A percentile compares a stretch with the other conserved stretches of the same genome.
These are phyloP conservation scores for Lathronympha strigana DNA, from an alignment of 2,888 invertebrate genomes.

Conservation along the genomic window DNA sequence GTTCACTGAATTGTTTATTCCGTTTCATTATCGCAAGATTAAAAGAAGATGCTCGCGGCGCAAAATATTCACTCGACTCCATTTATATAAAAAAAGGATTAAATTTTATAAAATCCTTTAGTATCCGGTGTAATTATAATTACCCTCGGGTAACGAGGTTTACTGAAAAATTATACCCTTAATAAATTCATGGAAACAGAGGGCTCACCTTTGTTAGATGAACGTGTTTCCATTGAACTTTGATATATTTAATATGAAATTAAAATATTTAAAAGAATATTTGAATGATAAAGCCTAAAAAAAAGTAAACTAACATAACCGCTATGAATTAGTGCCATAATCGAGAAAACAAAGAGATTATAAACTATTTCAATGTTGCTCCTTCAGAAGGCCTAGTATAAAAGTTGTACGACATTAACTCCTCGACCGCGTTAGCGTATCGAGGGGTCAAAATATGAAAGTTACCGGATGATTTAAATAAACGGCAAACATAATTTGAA, in stretches of 20 bases:
- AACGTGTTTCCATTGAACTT: conserved; percentile 17
- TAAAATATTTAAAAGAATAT: too few relatives aligned
- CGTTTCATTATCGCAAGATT: conserved; percentile 21
- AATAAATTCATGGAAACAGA: conserved; percentile 49
- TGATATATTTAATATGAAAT: background rate
- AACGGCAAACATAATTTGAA: too few relatives aligned
- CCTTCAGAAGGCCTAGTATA: too few relatives aligned
- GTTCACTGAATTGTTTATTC: conserved; percentile 21
- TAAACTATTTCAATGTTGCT: too few relatives aligned
- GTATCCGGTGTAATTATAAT: conserved; percentile 48
- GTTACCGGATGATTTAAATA: too few relatives aligned
- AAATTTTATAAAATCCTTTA: conserved; percentile 23
- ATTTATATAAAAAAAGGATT: conserved; percentile 12
- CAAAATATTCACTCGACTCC: conserved; percentile 16
- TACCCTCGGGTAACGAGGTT: conserved; percentile 45
- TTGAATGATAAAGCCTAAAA: too few relatives aligned
- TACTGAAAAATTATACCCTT: conserved; percentile 47
- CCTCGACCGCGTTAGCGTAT: too few relatives aligned
- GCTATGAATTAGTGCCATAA: too few relatives aligned
- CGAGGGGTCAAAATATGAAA: too few relatives aligned
- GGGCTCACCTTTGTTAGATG: conserved; percentile 43
- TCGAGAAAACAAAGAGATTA: too few relatives aligned
- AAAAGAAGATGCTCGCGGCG: conserved; percentile 17
- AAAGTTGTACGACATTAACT: too few relatives aligned
- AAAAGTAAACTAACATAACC: too few relatives aligned